Percentiles rank a stretch among this genome's conserved stretches.
These are phyloP conservation scores for Orthonyx spaldingii DNA, from an alignment of 2,113 vertebrate species.

Conservation along the genomic window DNA sequence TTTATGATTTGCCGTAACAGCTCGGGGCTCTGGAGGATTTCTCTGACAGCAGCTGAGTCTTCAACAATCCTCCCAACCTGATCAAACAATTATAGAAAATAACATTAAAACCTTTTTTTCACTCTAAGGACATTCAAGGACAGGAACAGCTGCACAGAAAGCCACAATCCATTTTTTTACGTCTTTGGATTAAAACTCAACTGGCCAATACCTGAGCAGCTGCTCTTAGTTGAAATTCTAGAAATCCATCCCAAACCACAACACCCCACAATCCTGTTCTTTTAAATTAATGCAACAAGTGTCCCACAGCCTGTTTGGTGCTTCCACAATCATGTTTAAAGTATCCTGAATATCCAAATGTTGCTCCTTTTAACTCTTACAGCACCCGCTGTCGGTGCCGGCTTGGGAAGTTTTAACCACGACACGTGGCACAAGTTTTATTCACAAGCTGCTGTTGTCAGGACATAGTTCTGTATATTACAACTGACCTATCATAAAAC, in stretches of 20 bases:
- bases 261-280: rapidly evolving
- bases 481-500: rapidly evolving
- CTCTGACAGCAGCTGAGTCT: slow-evolving; percentile 74
- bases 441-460: background rate
- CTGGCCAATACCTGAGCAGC: background rate
- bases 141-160: background rate
- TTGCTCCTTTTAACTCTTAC: background rate
- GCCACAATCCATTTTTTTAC: rapidly evolving
- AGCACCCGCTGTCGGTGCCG: background rate
- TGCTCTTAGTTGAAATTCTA: background rate
- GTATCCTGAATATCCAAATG: rapidly evolving
- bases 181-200: background rate
- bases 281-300: background rate
- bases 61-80: slow-evolving; percentile 87
- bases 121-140: background rate
- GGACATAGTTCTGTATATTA: rapidly evolving
- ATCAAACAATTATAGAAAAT: background rate
- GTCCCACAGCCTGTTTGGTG: background rate
- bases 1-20: slow-evolving; percentile 80
- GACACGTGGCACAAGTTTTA: rapidly evolving
- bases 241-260: background rate
- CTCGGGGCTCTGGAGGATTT: slow-evolving; percentile 79
- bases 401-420: background rate
- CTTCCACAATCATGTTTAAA: background rate
- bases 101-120: background rate